A percentile compares a stretch with the other conserved stretches of the same genome.
Evolutionary conservation across 2,797 vertebrate genomes (phyloP).

Genomic region (Cephalopachus bancanus): DNA sequence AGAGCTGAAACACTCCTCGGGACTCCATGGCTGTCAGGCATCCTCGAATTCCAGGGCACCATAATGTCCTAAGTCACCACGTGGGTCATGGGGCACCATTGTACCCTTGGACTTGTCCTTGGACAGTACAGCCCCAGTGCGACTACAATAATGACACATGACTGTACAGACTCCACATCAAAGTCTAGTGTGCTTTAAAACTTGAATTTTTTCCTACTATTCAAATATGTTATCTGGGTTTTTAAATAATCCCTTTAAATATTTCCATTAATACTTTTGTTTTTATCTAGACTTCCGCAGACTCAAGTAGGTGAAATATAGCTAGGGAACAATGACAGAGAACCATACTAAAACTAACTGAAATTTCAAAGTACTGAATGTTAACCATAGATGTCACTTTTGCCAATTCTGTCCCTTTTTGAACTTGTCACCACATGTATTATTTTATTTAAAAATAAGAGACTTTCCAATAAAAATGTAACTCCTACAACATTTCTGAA

Average conservation of each 20-base stretch:
- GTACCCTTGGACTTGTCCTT: too few relatives aligned
- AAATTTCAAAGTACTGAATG: constrained; percentile 61
- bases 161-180: background rate
- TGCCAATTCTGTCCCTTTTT: constrained; percentile 48
- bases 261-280: constrained; percentile 44
- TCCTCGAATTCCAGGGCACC: too few relatives aligned
- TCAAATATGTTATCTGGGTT: constrained; percentile 34
- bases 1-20: too few relatives aligned
- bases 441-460: constrained; percentile 51
- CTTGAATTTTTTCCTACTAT: background rate
- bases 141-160: background rate
- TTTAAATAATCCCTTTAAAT: constrained; percentile 9
- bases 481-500: constrained; percentile 73
- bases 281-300: constrained; percentile 16
- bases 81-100: too few relatives aligned
- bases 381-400: constrained; percentile 59
- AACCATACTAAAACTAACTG: constrained; percentile 64
- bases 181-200: background rate
- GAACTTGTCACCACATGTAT: constrained; percentile 34
- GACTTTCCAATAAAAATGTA: constrained; percentile 59
- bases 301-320: constrained; percentile 41
- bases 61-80: too few relatives aligned
- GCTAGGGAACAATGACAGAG: background rate
- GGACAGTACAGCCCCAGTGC: too few relatives aligned
- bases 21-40: too few relatives aligned